Base-by-base conservation (phyloP, 2,797 vertebrate genomes). In the Hemitrygon akajei region DNA sequence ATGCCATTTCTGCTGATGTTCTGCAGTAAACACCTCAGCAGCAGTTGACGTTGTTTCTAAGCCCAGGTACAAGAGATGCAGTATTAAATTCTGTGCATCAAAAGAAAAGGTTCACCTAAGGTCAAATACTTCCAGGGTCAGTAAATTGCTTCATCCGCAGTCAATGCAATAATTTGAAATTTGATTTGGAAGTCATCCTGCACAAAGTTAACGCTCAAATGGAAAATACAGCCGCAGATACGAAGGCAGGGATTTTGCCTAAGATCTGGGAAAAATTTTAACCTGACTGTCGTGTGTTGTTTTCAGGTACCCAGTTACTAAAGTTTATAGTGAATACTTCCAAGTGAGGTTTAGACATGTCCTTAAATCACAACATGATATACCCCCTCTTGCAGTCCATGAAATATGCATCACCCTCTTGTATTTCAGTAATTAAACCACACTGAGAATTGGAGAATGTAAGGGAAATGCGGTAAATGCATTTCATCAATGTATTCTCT, bases 1-100 rank as follows among this genome's bases (percentile, higher is more conserved):
- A 92, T 56, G 71, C 71, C 91, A 93, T 76, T 93, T 93, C 71
- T 93, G 91, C 71, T 58, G 69, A 58, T 76, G 91, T 30, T 93
- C 91, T 75, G 91, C 47, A 76, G 47, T 91, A 91, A 91, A 71
- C 89, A 91, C 89, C 89, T 73, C 25, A 71, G 91, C 71, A 93
- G 91, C 91, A 93, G 71, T 75, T 30, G 34, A 27, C 11, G 27
- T 76, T 91, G 66, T 71, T 91, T 91, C 82, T 58, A 34, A 5
- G 56, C 58, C 84, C 84, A 87, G 84, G 10, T 91, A 69, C n/a
- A 66, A 91, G 63, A 10, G 87, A 30, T 91, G 34, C 63, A 69
- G 63, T 91, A 37, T 91, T 91, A 71, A 37, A 71, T 69, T 63
- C 14, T 34, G 27, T n/a, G 18, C 14, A 63, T 30, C 9, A 14